Conservation (phyloP, 2,113 vertebrate species). For the Onychostoma macrolepis region DNA sequence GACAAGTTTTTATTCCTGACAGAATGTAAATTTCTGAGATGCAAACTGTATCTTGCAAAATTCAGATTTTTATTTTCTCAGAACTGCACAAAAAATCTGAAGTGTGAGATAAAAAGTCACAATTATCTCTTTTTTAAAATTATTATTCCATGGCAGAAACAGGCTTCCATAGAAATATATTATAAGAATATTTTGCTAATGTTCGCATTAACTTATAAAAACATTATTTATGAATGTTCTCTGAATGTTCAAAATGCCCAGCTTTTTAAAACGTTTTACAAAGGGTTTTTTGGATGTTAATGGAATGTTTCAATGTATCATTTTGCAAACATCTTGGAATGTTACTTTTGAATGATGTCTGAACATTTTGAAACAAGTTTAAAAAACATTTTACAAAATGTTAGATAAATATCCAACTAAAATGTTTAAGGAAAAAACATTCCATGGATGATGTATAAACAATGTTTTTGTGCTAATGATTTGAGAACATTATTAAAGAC, state of each 20-base stretch:
- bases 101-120: background rate
- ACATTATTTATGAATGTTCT: background rate
- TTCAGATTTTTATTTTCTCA: no score
- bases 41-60: no score
- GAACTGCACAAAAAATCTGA: background rate
- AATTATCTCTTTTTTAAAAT: background rate
- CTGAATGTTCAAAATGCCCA: background rate
- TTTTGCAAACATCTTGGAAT: background rate
- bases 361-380: no score
- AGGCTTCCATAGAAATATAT: background rate
- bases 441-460: background rate
- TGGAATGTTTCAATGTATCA: background rate
- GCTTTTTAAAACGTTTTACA: background rate
- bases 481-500: background rate
- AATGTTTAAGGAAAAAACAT: background rate
- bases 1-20: background rate
- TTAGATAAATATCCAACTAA: no score
- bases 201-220: background rate
- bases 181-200: background rate
- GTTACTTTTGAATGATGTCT: background rate
- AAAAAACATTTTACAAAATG: background rate
- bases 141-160: background rate
- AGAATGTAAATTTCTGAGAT: no score
- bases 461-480: background rate
- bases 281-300: background rate